Percentiles rank a stretch among this genome's conserved stretches.
Evolutionary conservation across 1,140 invertebrate genomes (phyloP).

Genomic region (Caerostris extrusa): DNA sequence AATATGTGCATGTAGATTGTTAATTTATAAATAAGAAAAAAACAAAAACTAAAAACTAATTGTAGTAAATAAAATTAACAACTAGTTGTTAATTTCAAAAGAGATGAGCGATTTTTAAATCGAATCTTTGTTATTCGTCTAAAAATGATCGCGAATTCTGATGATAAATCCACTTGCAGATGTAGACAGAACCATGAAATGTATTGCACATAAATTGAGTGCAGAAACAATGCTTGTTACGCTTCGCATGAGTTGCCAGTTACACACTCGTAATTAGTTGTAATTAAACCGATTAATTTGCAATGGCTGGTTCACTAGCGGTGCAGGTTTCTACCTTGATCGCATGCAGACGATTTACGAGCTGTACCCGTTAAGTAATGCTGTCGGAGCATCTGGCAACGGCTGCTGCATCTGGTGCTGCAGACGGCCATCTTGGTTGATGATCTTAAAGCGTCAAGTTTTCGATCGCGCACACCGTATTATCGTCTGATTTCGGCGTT

Average conservation of each 20-base stretch:
- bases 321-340: conserved; percentile 13
- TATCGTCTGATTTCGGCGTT: conserved; percentile 49
- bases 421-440: conserved; percentile 60
- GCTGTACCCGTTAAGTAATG: conserved; percentile 29
- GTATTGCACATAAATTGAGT: conserved; percentile 32
- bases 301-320: conserved; percentile 3
- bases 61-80: too few species aligned
- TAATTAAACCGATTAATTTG: conserved; percentile 56
- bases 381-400: background rate
- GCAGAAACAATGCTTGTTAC: conserved; percentile 17
- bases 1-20: too few species aligned
- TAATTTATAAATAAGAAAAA: too few species aligned
- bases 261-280: conserved; percentile 55
- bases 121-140: too few species aligned
- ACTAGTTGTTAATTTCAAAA: too few species aligned
- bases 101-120: too few species aligned
- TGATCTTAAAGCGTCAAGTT: conserved; percentile 52
- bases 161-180: too few species aligned
- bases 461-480: conserved; percentile 48
- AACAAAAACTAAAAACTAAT: too few species aligned
- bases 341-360: conserved; percentile 22
- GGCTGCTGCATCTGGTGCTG: too few species aligned
- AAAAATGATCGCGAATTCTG: too few species aligned
- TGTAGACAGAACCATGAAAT: background rate
- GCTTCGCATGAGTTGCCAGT: conserved; percentile 26